Evolutionary conservation across 2,113 vertebrate genomes (phyloP).

Genomic region (Silurus asotus): DNA sequence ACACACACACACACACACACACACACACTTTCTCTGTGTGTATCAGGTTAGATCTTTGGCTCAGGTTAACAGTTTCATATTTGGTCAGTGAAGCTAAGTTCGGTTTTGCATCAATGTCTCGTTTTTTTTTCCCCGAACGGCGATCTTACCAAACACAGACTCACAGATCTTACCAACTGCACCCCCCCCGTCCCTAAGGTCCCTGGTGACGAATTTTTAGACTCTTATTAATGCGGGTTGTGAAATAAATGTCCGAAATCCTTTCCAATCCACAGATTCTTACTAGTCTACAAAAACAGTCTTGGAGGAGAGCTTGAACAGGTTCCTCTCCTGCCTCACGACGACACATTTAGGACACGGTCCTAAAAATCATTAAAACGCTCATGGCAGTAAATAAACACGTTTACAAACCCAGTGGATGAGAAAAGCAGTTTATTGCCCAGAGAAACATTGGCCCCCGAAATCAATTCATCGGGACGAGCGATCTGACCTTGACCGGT

Average conservation of each 20-base stretch:
- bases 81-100: constrained; percentile 29
- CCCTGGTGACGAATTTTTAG: neutral
- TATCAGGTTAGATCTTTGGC: constrained; percentile 40
- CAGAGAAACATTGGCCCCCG: too few species aligned
- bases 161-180: neutral
- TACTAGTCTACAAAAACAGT: neutral
- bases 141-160: constrained; percentile 6
- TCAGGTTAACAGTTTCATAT: constrained; percentile 26
- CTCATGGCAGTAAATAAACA: too few species aligned
- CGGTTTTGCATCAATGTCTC: constrained; percentile 16
- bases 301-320: neutral
- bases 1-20: constrained; percentile 47
- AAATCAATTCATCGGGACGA: too few species aligned
- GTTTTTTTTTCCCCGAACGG: neutral
- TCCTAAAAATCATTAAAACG: too few species aligned
- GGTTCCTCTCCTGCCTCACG: neutral
- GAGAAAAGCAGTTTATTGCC: too few species aligned
- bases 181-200: neutral
- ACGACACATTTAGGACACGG: too few species aligned
- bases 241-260: constrained; percentile 1
- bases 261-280: neutral
- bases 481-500: too few species aligned
- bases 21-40: constrained; percentile 42
- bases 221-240: neutral
- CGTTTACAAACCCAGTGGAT: too few species aligned